phyloP scores from a whole-genome alignment of 2,797 vertebrate species.

The Spheniscus humboldti region DNA sequence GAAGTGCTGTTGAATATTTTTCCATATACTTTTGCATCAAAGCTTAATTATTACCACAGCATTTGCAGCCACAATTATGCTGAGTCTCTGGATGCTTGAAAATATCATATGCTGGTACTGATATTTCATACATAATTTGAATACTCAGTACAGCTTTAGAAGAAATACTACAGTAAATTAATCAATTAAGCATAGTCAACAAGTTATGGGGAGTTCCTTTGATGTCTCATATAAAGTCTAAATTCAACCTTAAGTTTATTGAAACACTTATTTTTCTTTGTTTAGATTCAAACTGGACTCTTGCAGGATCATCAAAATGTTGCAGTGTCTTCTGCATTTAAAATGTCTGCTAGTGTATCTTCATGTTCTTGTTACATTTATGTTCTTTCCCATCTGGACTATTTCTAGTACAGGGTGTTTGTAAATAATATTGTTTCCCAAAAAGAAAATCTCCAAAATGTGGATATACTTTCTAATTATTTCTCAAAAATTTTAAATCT shows the following conservation, averaged over 20 bases:
- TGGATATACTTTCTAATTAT: neutral
- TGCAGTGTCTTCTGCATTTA: neutral
- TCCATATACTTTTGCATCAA: neutral
- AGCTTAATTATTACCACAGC: neutral
- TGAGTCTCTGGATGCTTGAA: neutral
- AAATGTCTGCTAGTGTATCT: neutral
- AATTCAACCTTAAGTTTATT: neutral
- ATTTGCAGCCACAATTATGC: neutral
- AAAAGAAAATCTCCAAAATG: neutral
- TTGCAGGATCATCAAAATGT: neutral
- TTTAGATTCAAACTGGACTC: neutral
- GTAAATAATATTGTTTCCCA: neutral
- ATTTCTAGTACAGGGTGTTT: neutral
- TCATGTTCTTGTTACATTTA: neutral
- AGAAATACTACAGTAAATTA: neutral
- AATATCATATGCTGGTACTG: neutral
- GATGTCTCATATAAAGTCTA: neutral
- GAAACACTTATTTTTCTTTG: neutral
- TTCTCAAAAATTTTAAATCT: neutral
- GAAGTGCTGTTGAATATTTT: neutral
- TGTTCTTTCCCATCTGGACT: neutral
- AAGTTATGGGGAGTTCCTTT: neutral
- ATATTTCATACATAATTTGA: neutral
- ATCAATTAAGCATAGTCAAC: neutral
- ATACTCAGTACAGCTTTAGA: neutral